These are phyloP conservation scores for Caenorhabditis becei DNA, from an alignment of 2,888 invertebrate genomes.

Conservation along the genomic window DNA sequence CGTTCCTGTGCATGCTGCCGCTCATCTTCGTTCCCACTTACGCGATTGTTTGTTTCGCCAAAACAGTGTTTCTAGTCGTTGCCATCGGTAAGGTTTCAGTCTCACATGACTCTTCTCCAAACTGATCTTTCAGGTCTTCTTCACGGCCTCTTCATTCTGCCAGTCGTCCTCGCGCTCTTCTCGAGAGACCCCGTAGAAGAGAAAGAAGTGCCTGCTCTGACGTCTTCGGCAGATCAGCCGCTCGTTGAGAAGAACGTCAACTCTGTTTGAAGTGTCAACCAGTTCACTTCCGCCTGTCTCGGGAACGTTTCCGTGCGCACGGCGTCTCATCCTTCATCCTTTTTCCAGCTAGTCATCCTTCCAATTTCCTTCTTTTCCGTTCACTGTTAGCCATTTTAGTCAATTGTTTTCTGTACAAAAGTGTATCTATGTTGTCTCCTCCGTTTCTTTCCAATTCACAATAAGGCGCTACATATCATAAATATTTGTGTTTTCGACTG, in stretches of 20 bases:
- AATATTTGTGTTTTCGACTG: conserved; percentile 6
- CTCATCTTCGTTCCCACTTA: conserved; percentile 80
- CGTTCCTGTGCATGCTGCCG: conserved; percentile 80
- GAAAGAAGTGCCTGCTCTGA: conserved; percentile 27
- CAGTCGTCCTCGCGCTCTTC: conserved; percentile 68
- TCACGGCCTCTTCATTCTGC: conserved; percentile 74
- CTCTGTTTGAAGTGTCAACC: conserved; percentile 5
- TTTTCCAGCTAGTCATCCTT: background rate
- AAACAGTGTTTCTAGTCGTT: conserved; percentile 71
- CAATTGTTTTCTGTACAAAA: background rate
- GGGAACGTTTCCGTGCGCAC: background rate
- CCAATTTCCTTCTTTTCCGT: background rate
- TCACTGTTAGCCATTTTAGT: background rate
- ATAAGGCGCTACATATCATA: background rate
- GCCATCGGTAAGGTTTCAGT: conserved; percentile 60
- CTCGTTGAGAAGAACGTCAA: conserved; percentile 32
- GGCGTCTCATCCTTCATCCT: background rate
- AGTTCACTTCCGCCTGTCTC: background rate
- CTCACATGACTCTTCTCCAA: background rate
- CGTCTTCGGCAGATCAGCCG: conserved; percentile 27
- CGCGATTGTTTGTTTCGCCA: conserved; percentile 81
- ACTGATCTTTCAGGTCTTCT: conserved; percentile 64
- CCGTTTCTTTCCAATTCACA: conserved; percentile 7
- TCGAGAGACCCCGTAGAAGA: conserved; percentile 38
- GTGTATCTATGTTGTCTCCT: conserved; percentile 5